These are phyloP conservation scores for Clarias fuscus DNA, from an alignment of 2,797 vertebrate genomes.

Conservation along the genomic window DNA sequence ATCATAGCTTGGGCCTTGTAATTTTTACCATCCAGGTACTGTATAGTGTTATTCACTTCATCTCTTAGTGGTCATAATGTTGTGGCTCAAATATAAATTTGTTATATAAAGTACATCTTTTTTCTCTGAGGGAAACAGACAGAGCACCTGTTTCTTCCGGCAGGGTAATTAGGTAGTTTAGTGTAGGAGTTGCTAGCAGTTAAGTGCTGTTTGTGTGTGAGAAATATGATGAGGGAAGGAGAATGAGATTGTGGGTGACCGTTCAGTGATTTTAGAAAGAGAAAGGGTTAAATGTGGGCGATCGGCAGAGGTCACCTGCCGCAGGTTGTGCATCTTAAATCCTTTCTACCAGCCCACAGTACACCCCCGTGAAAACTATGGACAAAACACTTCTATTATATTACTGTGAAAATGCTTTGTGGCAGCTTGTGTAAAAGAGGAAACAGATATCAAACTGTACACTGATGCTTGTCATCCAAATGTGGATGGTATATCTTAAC, in stretches of 20 bases:
- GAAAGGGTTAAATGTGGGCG: constrained; percentile 29
- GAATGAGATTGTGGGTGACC: constrained; percentile 17
- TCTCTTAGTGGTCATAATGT: too few species aligned
- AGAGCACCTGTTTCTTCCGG: constrained; percentile 32
- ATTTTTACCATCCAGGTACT: too few species aligned
- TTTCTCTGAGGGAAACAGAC: constrained; percentile 2
- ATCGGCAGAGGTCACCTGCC: constrained; percentile 29
- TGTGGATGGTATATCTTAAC: neutral
- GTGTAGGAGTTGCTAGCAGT: constrained; percentile 24
- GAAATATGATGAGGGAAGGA: neutral
- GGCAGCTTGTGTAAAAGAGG: neutral
- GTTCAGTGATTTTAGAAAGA: constrained; percentile 27
- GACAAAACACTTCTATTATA: constrained; percentile 5
- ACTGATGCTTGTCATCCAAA: neutral
- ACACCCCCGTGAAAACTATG: neutral
- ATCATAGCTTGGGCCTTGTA: too few species aligned
- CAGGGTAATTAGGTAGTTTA: constrained; percentile 34
- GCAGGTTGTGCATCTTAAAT: constrained; percentile 30
- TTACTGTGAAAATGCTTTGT: neutral
- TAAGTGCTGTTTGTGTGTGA: constrained; percentile 34
- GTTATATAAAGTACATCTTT: neutral
- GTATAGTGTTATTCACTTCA: too few species aligned
- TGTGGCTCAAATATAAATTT: too few species aligned
- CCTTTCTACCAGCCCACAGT: constrained; percentile 13
- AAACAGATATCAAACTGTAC: neutral